A percentile compares a stretch with the other conserved stretches of the same genome.
These are phyloP conservation scores for Biston betularia DNA, from an alignment of 2,888 invertebrate species.

Conservation along the genomic window DNA sequence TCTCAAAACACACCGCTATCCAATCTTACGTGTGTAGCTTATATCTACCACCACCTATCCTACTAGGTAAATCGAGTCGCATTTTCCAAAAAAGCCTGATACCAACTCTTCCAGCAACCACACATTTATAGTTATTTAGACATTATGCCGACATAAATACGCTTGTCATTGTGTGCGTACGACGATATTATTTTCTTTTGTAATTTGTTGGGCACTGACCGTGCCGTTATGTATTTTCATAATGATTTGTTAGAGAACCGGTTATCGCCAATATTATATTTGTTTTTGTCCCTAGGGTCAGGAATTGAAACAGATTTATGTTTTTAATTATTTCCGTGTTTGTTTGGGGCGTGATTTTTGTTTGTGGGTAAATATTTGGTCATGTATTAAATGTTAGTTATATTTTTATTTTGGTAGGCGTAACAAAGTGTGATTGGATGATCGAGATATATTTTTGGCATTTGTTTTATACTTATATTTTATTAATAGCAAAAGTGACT, in stretches of 20 bases:
- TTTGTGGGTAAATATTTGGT: constrained; percentile 12
- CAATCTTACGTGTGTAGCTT: no score
- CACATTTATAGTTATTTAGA: constrained; percentile 64
- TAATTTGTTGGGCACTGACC: constrained; percentile 60
- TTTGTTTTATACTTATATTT: no score
- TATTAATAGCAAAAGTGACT: no score
- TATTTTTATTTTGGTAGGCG: no score
- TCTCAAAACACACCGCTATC: no score
- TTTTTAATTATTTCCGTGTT: constrained; percentile 36
- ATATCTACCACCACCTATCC: no score
- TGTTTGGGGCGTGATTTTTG: constrained; percentile 24
- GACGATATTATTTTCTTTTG: constrained; percentile 66
- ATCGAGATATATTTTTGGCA: no score
- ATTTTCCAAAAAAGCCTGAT: constrained; percentile 20
- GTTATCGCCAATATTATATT: constrained; percentile 39
- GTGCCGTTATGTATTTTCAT: constrained; percentile 41
- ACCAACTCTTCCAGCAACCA: constrained; percentile 33
- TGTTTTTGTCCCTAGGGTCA: constrained; percentile 39
- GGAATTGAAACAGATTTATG: constrained; percentile 41
- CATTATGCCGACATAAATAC: constrained; percentile 71
- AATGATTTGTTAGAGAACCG: constrained; percentile 43
- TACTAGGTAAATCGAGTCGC: neutral
- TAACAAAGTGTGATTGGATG: no score
- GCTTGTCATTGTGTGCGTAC: constrained; percentile 58
- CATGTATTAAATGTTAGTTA: neutral